phyloP scores from a whole-genome alignment of 2,797 vertebrate species.

The Brotula barbata region DNA sequence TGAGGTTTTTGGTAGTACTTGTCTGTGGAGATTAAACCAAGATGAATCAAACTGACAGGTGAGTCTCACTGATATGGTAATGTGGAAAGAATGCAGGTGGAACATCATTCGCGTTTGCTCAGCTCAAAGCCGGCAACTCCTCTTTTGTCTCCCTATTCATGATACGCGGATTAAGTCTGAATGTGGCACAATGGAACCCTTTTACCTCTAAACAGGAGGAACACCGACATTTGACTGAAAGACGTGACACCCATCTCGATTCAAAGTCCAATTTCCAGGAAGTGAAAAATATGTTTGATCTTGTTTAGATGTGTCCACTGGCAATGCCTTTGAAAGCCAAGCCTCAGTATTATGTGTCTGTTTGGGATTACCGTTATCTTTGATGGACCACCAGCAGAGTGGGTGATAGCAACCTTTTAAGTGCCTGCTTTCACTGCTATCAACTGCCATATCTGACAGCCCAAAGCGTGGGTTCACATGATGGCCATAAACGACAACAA shows the following conservation, averaged over 20 bases:
- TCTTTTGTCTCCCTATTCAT: constrained; percentile 22
- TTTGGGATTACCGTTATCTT: constrained; percentile 59
- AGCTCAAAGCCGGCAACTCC: constrained; percentile 28
- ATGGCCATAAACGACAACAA: too few species aligned
- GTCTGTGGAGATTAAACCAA: constrained; percentile 35
- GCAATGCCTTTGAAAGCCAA: constrained; percentile 45
- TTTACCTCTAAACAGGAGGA: not conserved
- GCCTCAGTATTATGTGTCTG: constrained; percentile 55
- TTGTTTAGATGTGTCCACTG: constrained; percentile 54
- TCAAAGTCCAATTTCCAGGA: constrained; percentile 48
- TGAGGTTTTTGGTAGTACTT: constrained; percentile 21
- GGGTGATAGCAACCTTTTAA: constrained; percentile 46
- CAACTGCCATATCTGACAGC: constrained; percentile 38
- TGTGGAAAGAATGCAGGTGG: constrained; percentile 34
- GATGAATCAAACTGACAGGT: constrained; percentile 37
- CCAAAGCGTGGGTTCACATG: too few species aligned
- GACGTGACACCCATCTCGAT: constrained; percentile 41
- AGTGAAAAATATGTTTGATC: constrained; percentile 64
- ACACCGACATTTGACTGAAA: constrained; percentile 20
- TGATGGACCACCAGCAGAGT: constrained; percentile 56
- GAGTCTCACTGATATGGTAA: constrained; percentile 34
- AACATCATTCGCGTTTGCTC: constrained; percentile 15
- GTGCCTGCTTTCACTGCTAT: constrained; percentile 44
- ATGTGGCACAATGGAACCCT: constrained; percentile 28
- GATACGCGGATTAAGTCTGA: constrained; percentile 15